Evolutionary conservation across 37 sponge, comb jelly and placozoan genomes (phyloP), one percentile per base, ranked within the genome.

Genomic region (Petrosia ficiformis): DNA sequence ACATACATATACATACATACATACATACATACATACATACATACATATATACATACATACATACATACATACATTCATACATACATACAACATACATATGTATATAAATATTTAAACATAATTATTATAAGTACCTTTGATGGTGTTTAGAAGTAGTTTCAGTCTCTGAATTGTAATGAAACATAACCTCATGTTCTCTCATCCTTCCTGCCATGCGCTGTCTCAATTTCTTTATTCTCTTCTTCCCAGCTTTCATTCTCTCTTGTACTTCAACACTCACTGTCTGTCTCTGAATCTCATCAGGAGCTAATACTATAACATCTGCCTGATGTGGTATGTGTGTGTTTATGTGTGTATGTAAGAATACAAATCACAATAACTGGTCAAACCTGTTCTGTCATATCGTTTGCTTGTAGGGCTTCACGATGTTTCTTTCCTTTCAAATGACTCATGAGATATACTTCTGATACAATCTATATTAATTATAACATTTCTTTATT

Each of bases 381-480:
- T n/a, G n/a, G n/a, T n/a, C n/a, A n/a, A 57, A 83, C 84, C 71
- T 83, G 70, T 39, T 83, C 68, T 3, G 76, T 0, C 42, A 79
- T 59, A 4, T 71, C 79, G 30, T 54, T 32, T n/a, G 82, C 78
- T 22, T 61, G 63, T 37, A 83, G 32, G 39, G 81, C 80, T 59
- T 87, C 92, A 35, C 77, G 76, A 42, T 92, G 92, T 56, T 58
- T 74, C 65, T 72, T 75, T 0, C 92, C 87, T 19, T 88, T 43
- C 70, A 86, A 44, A 54, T 92, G 92, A 54, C 87, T 83, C 77
- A 86, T 33, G 29, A 87, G 72, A 64, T 92, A 92, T 42, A 92
- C 79, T 24, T 87, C 88, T 36, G 92, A 92, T n/a, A 92, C 44
- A 31, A 92, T 92, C 87, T 85, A 40, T 2, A 1, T 6, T 21